Conservation (phyloP, 2,797 vertebrate species). For the Halcyon smyrnensis region DNA sequence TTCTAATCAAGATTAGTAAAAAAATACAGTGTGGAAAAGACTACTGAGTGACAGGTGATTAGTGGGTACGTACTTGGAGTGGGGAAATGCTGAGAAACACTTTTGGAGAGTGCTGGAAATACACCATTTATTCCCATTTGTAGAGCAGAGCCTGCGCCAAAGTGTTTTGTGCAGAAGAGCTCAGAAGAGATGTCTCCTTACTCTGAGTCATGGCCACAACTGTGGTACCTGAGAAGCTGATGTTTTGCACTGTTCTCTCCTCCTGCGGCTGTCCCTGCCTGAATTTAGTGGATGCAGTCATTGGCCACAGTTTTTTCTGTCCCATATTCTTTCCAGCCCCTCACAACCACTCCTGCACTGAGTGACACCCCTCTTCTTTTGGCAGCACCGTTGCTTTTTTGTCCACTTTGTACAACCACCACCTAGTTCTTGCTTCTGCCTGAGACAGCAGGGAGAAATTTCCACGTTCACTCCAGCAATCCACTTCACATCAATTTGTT, state of each 20-base stretch:
- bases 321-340: not conserved
- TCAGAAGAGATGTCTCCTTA: slow-evolving; percentile 25
- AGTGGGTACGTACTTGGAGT: not conserved
- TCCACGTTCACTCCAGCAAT: not conserved
- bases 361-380: not conserved
- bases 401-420: not conserved
- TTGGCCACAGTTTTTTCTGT: not conserved
- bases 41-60: not conserved
- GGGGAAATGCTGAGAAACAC: not conserved
- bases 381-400: slow-evolving; percentile 2
- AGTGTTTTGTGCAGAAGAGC: slow-evolving; percentile 2
- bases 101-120: not conserved
- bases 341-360: not conserved
- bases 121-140: not conserved
- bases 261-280: not conserved
- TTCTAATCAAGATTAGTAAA: slow-evolving; percentile 16
- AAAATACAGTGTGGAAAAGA: not conserved
- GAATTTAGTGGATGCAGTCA: not conserved
- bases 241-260: not conserved
- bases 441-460: slow-evolving; percentile 2
- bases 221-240: not conserved
- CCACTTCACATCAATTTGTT: not conserved
- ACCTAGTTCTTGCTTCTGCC: not conserved
- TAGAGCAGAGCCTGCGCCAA: slow-evolving; percentile 6
- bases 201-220: not conserved